A percentile compares a stretch with the other conserved stretches of the same genome.
These are phyloP conservation scores for Lethocerus indicus DNA, from an alignment of 1,140 invertebrate genomes.

Conservation along the genomic window DNA sequence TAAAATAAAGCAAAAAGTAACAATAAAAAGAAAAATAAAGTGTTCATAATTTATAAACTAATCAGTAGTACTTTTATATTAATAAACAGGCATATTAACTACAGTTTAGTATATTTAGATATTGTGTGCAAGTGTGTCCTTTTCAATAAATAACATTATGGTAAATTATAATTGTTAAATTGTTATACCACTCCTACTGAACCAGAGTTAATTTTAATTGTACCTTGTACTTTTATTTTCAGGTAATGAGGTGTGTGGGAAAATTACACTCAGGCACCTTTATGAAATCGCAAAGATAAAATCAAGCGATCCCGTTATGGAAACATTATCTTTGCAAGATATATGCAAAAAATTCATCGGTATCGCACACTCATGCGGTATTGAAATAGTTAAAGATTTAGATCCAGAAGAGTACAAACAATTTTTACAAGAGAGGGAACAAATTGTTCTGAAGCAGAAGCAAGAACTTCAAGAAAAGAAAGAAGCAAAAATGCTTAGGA, in stretches of 20 bases:
- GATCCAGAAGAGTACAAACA: constrained; percentile 64
- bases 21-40: too few species aligned
- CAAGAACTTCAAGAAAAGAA: constrained; percentile 65
- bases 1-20: too few species aligned
- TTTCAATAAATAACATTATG: too few species aligned
- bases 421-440: constrained; percentile 66
- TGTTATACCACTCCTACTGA: too few species aligned
- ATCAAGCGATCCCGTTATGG: constrained; percentile 58
- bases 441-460: constrained; percentile 53
- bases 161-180: too few species aligned
- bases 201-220: too few species aligned
- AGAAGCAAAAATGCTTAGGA: constrained; percentile 85
- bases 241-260: constrained; percentile 70
- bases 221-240: constrained; percentile 25
- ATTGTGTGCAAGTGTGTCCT: too few species aligned
- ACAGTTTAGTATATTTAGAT: too few species aligned
- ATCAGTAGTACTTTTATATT: too few species aligned
- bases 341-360: constrained; percentile 67
- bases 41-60: too few species aligned
- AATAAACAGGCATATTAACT: too few species aligned
- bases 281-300: constrained; percentile 98
- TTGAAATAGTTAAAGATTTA: constrained; percentile 69
- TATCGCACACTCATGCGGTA: constrained; percentile 59
- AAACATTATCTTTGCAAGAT: constrained; percentile 46
- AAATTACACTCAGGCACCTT: constrained; percentile 86